Base-by-base conservation (phyloP, 2,113 vertebrate species). In the Sylvia atricapilla region DNA sequence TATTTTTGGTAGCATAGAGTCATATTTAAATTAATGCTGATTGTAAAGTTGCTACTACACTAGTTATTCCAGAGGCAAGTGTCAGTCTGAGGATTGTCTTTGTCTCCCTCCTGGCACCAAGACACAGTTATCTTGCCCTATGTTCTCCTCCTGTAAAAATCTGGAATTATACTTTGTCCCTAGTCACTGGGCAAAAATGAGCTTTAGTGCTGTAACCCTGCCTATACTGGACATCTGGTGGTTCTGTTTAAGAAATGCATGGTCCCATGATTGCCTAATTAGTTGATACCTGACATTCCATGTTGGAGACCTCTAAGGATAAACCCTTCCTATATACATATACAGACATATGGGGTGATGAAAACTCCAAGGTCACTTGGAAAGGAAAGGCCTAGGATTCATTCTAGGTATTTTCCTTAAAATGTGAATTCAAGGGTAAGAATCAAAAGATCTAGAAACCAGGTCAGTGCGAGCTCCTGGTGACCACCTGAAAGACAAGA, bases 111-210 rank as follows among this genome's bases (percentile, higher is more conserved):
- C 37, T 58, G 37, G 12, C 7, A 70, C 20, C 24, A 87, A 84
- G 55, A 87, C 17, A 1, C 44, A 74, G 4, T 4, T 70, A 67
- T 59, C 47, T 43, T 67, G 20, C 22, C 28, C 50, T 16, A 9
- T 58, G 7, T 24, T 74, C 39, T 84, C 24, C 6, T 15, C 24
- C 37, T 72, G 13, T 49, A 64, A 78, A 84, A 72, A 59, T 31
- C 21, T 56, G 13, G 10, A 9, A 39, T 24, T 19, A 7, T 28
- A 19, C 39, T 96, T 94, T 47, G 31, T 17, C 88, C 94, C 33
- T 64, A 87, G 70, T 82, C 84, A 49, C n/a, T 53, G 63, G 70
- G 15, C 50, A 68, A 96, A 96, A 92, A 93, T 72, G 31, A 96
- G 39, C 24, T 92, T 94, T 87, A 83, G 69, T 72, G n/a, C 43